Evolutionary conservation across 2,113 vertebrate genomes (phyloP).

Genomic region (Stegostoma tigrinum): DNA sequence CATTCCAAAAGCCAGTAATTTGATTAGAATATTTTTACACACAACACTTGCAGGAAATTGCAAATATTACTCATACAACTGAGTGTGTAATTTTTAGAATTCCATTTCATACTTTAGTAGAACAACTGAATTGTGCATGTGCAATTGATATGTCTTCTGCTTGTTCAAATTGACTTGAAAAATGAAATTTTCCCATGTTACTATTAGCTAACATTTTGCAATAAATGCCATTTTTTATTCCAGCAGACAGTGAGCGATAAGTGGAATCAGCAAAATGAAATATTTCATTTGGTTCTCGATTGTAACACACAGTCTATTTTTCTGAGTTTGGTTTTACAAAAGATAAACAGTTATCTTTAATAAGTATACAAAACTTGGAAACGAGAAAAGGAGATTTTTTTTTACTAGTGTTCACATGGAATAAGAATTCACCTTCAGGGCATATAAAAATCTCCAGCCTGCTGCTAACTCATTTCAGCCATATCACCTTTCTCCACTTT

Average conservation of each 20-base stretch:
- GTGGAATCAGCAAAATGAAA: neutral
- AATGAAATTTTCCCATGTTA: neutral
- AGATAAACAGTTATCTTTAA: neutral
- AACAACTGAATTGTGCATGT: neutral
- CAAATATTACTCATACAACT: neutral
- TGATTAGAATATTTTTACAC: neutral
- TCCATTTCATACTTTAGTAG: neutral
- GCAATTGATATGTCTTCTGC: neutral
- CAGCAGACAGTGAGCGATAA: neutral
- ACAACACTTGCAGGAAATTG: neutral
- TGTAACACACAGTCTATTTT: neutral
- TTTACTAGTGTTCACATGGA: neutral
- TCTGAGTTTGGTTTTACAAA: neutral
- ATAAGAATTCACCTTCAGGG: neutral
- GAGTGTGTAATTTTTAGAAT: neutral
- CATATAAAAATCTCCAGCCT: neutral
- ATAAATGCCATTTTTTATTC: neutral
- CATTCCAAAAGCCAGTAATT: neutral
- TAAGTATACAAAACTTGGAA: neutral
- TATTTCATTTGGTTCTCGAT: neutral
- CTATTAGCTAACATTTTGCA: neutral
- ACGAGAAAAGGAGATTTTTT: neutral
- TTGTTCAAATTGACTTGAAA: constrained; percentile 7
- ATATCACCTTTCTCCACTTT: neutral
- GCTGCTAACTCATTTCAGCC: neutral